phyloP scores from a whole-genome alignment of 2,113 vertebrate species.

The Melanocharis versteri region DNA sequence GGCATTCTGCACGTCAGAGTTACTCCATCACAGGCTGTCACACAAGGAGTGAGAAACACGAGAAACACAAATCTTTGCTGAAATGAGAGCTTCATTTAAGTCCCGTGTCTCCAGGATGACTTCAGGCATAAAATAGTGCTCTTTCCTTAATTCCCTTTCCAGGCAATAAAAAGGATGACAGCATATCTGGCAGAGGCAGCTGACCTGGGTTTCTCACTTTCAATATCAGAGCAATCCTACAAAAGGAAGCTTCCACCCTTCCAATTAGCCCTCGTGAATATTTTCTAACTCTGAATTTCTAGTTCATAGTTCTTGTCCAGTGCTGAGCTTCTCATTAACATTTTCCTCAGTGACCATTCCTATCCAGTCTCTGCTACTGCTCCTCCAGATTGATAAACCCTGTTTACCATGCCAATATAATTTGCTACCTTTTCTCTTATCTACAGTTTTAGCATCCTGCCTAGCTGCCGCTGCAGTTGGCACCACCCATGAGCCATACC shows the following conservation, averaged over 20 bases:
- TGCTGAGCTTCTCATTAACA: not conserved
- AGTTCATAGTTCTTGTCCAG: not conserved
- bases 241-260: not conserved
- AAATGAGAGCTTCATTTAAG: not conserved
- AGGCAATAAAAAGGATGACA: not conserved
- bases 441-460: not conserved
- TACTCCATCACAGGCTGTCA: not conserved
- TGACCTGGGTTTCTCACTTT: not conserved
- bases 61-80: not conserved
- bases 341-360: not conserved
- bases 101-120: not conserved
- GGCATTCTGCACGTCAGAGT: not conserved
- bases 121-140: not conserved
- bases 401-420: not conserved
- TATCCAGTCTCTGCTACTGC: not conserved
- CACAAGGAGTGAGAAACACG: not conserved
- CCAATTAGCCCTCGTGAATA: not conserved
- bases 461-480: not conserved
- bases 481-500: not conserved
- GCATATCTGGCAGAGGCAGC: not conserved
- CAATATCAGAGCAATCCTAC: not conserved
- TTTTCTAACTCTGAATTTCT: not conserved
- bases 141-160: not conserved
- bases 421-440: not conserved
- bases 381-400: not conserved